Base-by-base conservation (phyloP, 2,797 vertebrate species). In the Eulemur mongoz region DNA sequence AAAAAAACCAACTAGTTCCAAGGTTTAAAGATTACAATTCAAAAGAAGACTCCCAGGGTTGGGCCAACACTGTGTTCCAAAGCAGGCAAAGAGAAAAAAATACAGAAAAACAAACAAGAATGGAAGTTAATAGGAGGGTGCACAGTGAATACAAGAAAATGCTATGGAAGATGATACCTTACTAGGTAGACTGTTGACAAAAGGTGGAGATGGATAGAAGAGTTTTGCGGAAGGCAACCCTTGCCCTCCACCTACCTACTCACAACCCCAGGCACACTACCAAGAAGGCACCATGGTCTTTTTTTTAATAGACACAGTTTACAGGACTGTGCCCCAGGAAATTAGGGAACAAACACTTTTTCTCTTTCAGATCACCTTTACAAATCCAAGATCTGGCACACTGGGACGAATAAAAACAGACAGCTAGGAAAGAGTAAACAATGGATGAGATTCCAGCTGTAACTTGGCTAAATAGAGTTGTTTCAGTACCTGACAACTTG, bases 401-500 rank as follows among this genome's bases (percentile, higher is more conserved):
- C 20, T 13, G n/a, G 52, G 38, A 61, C 30, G 76, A 43, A 80
- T 30, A 54, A 89, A 93, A 89, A 92, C 84, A 95, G 35, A 59
- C 14, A 67, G 45, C 54, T 11, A 23, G 25, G 70, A 84, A 63
- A 88, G 32, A 32, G 38, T 61, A 78, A 94, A 87, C 50, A 32
- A 86, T 10, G 78, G 57, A n/a, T 67, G 73, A 88, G 67, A 79
- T 43, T 52, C 88, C 63, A 67, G 14, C 69, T 81, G 43, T 73
- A 91, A 91, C 83, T 73, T 72, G 54, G 83, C 80, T 97, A 93
- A 95, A 90, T 5, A 82, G 87, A 92, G 93, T 69, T 79, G 80
- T 93, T 94, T 97, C 88, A 52, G 91, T 72, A 85, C 93, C 75
- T 15, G 83, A 87, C 95, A 92, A 88, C 61, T 80, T 89, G 89